phyloP scores from a whole-genome alignment of 2,888 invertebrate genomes.

The Brachyopa scutellaris region DNA sequence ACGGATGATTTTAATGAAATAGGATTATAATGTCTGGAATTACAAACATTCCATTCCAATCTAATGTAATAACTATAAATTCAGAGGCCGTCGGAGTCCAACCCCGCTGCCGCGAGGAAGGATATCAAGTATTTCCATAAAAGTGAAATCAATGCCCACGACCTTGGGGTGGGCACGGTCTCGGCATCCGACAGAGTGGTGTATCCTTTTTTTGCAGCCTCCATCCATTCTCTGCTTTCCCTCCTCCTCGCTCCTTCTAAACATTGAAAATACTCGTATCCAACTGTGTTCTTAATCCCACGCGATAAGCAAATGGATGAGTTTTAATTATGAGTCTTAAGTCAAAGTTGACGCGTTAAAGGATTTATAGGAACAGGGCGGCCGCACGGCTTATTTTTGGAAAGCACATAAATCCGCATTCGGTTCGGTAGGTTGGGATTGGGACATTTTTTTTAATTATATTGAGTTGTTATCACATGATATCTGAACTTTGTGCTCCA shows the following conservation, averaged over 20 bases:
- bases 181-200: neutral
- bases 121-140: conserved; percentile 40
- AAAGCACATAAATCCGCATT: conserved; percentile 30
- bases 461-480: conserved; percentile 62
- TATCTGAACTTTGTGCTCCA: conserved; percentile 57
- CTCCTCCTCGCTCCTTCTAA: conserved; percentile 43
- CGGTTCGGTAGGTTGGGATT: conserved; percentile 13
- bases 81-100: neutral
- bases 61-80: conserved; percentile 70
- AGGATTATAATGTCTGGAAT: conserved; percentile 72
- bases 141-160: conserved; percentile 61
- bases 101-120: neutral
- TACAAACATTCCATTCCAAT: conserved; percentile 69
- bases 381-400: conserved; percentile 23
- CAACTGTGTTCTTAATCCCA: conserved; percentile 57
- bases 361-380: conserved; percentile 21
- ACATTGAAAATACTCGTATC: conserved; percentile 60
- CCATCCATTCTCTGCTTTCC: conserved; percentile 1
- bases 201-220: conserved; percentile 11
- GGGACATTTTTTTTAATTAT: conserved; percentile 57
- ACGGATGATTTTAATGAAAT: conserved; percentile 71
- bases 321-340: conserved; percentile 69
- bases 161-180: conserved; percentile 14
- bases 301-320: conserved; percentile 67
- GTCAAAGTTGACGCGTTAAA: conserved; percentile 54